Evolutionary conservation across 2,113 vertebrate species (phyloP), one percentile per base, ranked within the genome.

Genomic region (Suncus etruscus): DNA sequence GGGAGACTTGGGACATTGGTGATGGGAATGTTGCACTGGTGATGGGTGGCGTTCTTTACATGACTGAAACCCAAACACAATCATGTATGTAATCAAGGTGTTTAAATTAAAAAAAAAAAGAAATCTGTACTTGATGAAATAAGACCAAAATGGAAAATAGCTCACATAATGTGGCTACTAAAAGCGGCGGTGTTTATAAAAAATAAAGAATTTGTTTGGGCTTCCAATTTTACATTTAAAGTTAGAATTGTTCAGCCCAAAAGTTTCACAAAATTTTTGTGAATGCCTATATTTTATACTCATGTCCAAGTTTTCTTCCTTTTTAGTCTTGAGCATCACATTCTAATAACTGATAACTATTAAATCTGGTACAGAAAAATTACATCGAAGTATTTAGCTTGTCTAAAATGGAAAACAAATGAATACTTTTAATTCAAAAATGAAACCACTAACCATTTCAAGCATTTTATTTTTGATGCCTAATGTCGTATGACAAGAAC

Each of bases 291-390:
- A 8, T 66, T 39, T 74, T 48, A 47, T 8, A 68, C 45, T 68
- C 18, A 45, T 91, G 29, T 77, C n/a, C 24, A 89, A 76, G 24
- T 72, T 81, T 69, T 32, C 80, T 4, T 54, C 70, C 83, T 69
- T 25, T 39, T 39, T 39, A 39, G 39, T 3, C 39, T 39, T 39
- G 39, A 83, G 39, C 14, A 92, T 9, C 54, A 72, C 9, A 1
- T 51, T 88, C 58, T 12, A 80, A 50, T 12, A 86, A 68, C 83
- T 87, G 89, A 84, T 90, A 89, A 81, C 45, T 6, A 12, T 89
- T 85, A 24, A 87, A 90, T 95, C 88, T 88, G 74, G 90, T 73
- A 58, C 8, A 92, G n/a, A 70, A 8, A 92, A 94, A 84, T 77
- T 89, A n/a, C 10, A 87, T 78, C 22, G 70, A 75, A 85, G 8